Percentiles rank a stretch among this genome's conserved stretches.
These are phyloP conservation scores for Eupithecia subfuscata DNA, from an alignment of 2,888 invertebrate genomes.

Conservation along the genomic window DNA sequence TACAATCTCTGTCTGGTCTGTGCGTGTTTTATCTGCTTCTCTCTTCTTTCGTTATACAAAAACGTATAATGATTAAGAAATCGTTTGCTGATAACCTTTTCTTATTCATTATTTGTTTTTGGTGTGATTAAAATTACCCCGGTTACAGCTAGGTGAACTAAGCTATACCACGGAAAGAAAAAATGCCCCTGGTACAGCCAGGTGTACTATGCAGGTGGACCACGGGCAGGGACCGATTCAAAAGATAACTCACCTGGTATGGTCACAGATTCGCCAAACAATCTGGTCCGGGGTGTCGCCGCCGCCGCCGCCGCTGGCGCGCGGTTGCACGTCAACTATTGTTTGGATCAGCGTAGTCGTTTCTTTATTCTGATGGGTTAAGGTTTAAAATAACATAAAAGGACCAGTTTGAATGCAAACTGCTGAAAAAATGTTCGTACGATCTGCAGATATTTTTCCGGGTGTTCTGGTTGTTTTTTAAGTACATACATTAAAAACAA, in stretches of 20 bases:
- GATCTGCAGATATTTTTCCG: too few species aligned
- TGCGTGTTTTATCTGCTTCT: neutral
- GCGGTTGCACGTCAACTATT: conserved; percentile 92
- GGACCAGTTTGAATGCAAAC: neutral
- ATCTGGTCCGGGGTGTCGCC: conserved; percentile 91
- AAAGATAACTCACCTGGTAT: conserved; percentile 72
- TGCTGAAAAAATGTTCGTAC: neutral
- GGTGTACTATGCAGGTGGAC: too few species aligned
- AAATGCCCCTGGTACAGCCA: too few species aligned
- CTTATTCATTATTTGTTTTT: too few species aligned
- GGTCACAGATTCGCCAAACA: conserved; percentile 89
- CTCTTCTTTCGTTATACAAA: neutral
- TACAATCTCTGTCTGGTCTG: neutral
- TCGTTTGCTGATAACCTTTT: too few species aligned
- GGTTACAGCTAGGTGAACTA: too few species aligned
- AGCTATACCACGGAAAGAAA: too few species aligned
- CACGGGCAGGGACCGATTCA: neutral
- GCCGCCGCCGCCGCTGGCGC: conserved; percentile 81
- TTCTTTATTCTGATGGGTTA: conserved; percentile 87
- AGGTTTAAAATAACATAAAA: neutral
- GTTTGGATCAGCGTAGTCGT: conserved; percentile 88
- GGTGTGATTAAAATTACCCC: too few species aligned
- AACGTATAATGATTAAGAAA: too few species aligned
- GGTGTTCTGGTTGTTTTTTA: neutral
- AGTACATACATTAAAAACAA: neutral